phyloP scores from a whole-genome alignment of 1,140 invertebrate species.

The Cotesia vestalis region DNA sequence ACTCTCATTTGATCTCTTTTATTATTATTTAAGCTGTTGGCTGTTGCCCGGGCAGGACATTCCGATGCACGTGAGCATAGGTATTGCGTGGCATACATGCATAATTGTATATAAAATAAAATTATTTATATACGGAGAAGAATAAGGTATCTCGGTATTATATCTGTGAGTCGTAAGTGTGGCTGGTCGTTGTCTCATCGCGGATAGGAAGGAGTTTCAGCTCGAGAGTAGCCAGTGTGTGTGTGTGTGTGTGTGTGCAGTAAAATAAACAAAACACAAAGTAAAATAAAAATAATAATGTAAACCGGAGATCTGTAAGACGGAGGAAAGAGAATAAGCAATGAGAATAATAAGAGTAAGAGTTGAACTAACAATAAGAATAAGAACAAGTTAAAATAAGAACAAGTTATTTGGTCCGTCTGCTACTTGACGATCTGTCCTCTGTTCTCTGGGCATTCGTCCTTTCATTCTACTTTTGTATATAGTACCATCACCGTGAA shows the following conservation, averaged over 20 bases:
- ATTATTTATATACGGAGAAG: slow-evolving; percentile 52
- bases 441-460: slow-evolving; percentile 22
- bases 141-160: too few relatives aligned
- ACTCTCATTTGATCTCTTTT: too few relatives aligned
- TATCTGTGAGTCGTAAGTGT: too few relatives aligned
- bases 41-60: too few relatives aligned
- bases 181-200: too few relatives aligned
- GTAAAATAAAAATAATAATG: slow-evolving; percentile 24
- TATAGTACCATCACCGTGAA: slow-evolving; percentile 30
- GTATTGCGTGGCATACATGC: slow-evolving; percentile 55
- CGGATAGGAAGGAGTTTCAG: too few relatives aligned
- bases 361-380: slow-evolving; percentile 2
- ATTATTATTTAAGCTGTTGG: too few relatives aligned
- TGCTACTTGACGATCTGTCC: slow-evolving; percentile 36
- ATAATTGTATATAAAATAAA: slow-evolving; percentile 55
- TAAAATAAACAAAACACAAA: slow-evolving; percentile 3
- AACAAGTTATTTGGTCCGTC: slow-evolving; percentile 39
- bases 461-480: slow-evolving; percentile 15
- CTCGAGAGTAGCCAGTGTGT: not conserved
- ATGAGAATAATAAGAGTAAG: too few relatives aligned
- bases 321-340: not conserved
- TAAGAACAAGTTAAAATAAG: slow-evolving; percentile 9
- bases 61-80: slow-evolving; percentile 36
- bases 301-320: not conserved
- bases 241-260: slow-evolving; percentile 17